These are phyloP conservation scores for Choristoneura fumiferana DNA, from an alignment of 1,140 invertebrate species.

Conservation along the genomic window DNA sequence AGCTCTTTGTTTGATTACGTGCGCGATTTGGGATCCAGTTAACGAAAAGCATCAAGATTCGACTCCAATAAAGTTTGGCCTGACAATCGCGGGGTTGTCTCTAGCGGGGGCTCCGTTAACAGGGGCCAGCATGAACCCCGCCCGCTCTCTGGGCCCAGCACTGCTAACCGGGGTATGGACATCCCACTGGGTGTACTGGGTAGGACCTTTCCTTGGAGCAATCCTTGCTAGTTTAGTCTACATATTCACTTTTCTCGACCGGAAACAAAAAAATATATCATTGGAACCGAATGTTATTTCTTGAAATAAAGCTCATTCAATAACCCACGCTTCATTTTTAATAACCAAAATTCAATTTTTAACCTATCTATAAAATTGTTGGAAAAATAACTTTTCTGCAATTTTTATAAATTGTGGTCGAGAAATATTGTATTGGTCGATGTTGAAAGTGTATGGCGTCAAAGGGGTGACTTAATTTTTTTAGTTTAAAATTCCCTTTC, in stretches of 20 bases:
- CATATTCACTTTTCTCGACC: conserved; percentile 41
- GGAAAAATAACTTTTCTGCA: too few relatives aligned
- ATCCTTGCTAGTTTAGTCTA: conserved; percentile 67
- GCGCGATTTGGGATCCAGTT: conserved; percentile 80
- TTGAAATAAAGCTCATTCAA: background rate
- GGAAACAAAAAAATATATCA: conserved; percentile 1
- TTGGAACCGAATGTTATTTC: background rate
- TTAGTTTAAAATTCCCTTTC: too few relatives aligned
- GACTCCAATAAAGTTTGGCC: conserved; percentile 76
- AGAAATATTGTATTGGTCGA: too few relatives aligned
- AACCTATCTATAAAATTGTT: too few relatives aligned
- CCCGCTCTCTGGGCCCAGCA: conserved; percentile 87
- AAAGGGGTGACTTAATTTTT: too few relatives aligned
- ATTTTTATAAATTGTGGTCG: too few relatives aligned
- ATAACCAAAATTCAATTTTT: too few relatives aligned
- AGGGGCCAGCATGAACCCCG: conserved; percentile 91
- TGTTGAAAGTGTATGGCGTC: too few relatives aligned
- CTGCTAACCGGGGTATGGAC: conserved; percentile 84
- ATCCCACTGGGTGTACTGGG: conserved; percentile 84
- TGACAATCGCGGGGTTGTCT: conserved; percentile 74
- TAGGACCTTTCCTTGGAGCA: conserved; percentile 74
- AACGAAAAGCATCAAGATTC: conserved; percentile 76
- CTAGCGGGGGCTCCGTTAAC: conserved; percentile 79
- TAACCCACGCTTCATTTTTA: too few relatives aligned
- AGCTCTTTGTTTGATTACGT: conserved; percentile 84